Percentiles rank a stretch among this genome's conserved stretches.
phyloP scores from a whole-genome alignment of 2,113 vertebrate species.

The Alligator mississippiensis region DNA sequence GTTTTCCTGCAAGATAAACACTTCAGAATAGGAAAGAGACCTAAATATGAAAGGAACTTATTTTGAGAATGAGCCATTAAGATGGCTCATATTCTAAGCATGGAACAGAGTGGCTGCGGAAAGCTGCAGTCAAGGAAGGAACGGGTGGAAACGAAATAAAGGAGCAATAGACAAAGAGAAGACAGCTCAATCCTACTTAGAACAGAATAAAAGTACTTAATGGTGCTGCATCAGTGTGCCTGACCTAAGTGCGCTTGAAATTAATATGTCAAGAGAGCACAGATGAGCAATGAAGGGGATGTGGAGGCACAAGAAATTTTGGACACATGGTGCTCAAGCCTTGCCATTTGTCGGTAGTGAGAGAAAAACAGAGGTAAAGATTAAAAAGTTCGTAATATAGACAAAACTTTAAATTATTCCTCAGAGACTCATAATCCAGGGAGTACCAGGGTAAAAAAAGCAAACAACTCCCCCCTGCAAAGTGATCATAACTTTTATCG shows the following conservation, averaged over 20 bases:
- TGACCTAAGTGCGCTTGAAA: background rate
- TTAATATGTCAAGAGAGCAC: background rate
- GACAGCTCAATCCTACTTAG: background rate
- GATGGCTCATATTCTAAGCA: background rate
- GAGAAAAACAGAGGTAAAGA: background rate
- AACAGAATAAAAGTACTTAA: background rate
- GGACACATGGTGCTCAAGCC: background rate
- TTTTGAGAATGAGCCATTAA: background rate
- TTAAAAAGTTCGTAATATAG: background rate
- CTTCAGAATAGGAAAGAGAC: background rate
- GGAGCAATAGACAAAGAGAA: background rate
- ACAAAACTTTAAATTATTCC: background rate
- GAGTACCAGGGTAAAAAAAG: background rate
- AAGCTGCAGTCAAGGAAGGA: background rate
- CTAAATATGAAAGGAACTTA: background rate
- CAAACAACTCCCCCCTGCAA: background rate
- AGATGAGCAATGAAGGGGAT: background rate
- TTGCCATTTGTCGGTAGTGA: background rate
- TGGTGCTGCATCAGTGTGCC: background rate
- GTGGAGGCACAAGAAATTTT: constrained; percentile 11
- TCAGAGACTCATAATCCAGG: background rate
- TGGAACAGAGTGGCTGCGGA: background rate
- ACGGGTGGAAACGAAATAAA: background rate
- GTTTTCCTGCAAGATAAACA: background rate
- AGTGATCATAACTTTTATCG: background rate